Evolutionary conservation across 92 coral and sea anemone species (phyloP).

Genomic region (Zoanthus sansibaricus): DNA sequence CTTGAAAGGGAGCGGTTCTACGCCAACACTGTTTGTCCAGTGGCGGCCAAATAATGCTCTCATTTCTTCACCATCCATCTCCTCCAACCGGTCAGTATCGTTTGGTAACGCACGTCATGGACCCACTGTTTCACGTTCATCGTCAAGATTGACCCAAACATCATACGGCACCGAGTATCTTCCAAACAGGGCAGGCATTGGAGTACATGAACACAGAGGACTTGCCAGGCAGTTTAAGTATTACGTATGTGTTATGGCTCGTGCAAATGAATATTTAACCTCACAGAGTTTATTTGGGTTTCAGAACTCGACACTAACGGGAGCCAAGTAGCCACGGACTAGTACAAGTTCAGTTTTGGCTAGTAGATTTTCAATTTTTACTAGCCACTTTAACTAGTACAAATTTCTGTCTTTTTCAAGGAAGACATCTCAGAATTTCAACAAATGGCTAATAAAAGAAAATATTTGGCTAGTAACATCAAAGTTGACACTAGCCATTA

Average conservation of each 20-base stretch:
- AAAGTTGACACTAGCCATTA: no score
- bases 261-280: not conserved
- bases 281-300: no score
- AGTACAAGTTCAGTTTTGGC: no score
- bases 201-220: conserved; percentile 51
- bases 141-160: conserved; percentile 55
- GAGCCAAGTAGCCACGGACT: no score
- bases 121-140: conserved; percentile 51
- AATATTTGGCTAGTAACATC: no score
- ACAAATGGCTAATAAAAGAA: no score
- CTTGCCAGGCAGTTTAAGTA: conserved; percentile 76
- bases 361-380: no score
- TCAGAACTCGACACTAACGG: no score
- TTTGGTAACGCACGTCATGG: conserved; percentile 66
- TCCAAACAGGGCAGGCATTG: conserved; percentile 51
- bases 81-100: conserved; percentile 74
- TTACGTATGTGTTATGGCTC: conserved; percentile 55
- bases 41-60: conserved; percentile 86
- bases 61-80: conserved; percentile 72
- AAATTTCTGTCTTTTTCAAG: no score
- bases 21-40: conserved; percentile 80
- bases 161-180: conserved; percentile 71
- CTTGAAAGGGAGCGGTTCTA: conserved; percentile 87
- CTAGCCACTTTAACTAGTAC: no score
- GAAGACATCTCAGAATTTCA: no score